Conservation (phyloP, 2,888 invertebrate genomes). For the Stratiomys singularior region DNA sequence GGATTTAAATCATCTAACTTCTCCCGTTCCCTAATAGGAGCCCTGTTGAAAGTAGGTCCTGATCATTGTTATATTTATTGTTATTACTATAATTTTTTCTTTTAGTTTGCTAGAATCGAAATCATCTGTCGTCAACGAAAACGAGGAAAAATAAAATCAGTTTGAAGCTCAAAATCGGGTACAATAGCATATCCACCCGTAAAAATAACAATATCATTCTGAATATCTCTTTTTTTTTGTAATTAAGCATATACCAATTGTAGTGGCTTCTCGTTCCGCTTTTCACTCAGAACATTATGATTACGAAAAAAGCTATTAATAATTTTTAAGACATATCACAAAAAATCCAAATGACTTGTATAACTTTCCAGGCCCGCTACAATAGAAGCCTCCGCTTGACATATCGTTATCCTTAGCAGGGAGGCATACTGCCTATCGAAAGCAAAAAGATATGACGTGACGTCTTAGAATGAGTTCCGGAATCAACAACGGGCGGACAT, state of each 20-base stretch:
- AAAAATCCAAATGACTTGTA: slow-evolving; percentile 41
- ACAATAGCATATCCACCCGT: not conserved
- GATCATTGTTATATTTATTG: too few species aligned
- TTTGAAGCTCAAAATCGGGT: too few species aligned
- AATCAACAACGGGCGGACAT: slow-evolving; percentile 46
- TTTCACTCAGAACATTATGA: slow-evolving; percentile 21
- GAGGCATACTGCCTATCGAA: not conserved
- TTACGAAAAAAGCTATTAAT: slow-evolving; percentile 36
- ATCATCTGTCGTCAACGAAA: too few species aligned
- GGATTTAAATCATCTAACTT: too few species aligned
- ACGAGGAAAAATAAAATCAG: too few species aligned
- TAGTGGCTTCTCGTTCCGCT: not conserved
- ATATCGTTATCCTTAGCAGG: slow-evolving; percentile 38
- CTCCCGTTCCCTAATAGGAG: too few species aligned
- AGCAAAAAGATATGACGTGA: slow-evolving; percentile 40
- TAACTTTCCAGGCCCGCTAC: slow-evolving; percentile 8
- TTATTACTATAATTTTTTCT: too few species aligned
- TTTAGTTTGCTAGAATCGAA: too few species aligned
- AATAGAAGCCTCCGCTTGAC: slow-evolving; percentile 41
- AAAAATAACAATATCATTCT: not conserved
- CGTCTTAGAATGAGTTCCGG: slow-evolving; percentile 40
- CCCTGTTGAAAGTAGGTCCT: too few species aligned
- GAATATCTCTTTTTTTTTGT: slow-evolving; percentile 16
- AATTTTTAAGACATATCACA: slow-evolving; percentile 40
- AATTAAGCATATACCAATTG: slow-evolving; percentile 30